phyloP scores from a whole-genome alignment of 2,797 vertebrate species.

The Argyrosomus regius region DNA sequence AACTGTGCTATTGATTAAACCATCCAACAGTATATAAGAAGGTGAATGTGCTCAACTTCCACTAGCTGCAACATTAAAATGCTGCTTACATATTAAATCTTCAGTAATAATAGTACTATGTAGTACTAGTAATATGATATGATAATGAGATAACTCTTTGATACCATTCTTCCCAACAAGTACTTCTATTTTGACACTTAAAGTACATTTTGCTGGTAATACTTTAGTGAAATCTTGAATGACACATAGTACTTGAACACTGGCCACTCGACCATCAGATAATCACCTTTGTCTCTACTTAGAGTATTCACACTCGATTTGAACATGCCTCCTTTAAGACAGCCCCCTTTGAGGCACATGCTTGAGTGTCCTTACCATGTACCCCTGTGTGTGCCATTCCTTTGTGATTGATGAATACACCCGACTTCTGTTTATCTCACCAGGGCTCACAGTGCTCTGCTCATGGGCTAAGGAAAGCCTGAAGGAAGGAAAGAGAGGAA shows the following conservation, averaged over 20 bases:
- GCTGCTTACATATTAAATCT: background rate
- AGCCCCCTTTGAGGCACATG: constrained; percentile 9
- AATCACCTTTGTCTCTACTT: background rate
- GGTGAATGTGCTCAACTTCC: background rate
- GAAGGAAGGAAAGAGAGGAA: constrained; percentile 76
- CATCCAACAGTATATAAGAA: background rate
- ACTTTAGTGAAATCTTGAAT: too few species aligned
- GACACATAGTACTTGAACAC: too few species aligned
- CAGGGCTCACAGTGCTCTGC: constrained; percentile 31
- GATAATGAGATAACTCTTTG: too few species aligned
- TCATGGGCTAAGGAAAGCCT: constrained; percentile 55
- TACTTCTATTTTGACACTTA: background rate
- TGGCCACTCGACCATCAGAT: background rate
- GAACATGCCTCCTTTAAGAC: constrained; percentile 24
- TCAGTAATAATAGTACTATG: background rate
- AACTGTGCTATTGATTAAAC: background rate
- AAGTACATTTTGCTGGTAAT: background rate
- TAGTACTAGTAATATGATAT: background rate
- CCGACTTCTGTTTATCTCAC: constrained; percentile 65
- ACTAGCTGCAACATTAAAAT: background rate
- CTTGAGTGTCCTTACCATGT: constrained; percentile 16
- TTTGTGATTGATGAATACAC: constrained; percentile 53
- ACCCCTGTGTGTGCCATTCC: constrained; percentile 21
- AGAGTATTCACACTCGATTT: background rate
- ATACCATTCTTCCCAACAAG: background rate